Conservation (phyloP, 2,888 invertebrate species). For the Timandra comae region DNA sequence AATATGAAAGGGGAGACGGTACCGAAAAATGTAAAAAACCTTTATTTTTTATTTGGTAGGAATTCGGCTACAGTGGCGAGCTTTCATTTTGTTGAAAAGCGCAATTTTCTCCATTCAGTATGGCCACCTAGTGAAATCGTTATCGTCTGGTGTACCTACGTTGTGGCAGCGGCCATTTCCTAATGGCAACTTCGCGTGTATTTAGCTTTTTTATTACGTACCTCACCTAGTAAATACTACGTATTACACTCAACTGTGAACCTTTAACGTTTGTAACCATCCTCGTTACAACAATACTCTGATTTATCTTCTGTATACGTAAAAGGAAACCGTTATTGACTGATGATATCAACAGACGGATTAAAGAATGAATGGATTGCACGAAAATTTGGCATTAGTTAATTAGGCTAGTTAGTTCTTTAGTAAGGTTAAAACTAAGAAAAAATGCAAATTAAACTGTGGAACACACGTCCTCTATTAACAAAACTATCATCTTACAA, state of each 20-base stretch:
- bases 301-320: slow-evolving; percentile 20
- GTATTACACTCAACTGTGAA: slow-evolving; percentile 29
- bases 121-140: slow-evolving; percentile 66
- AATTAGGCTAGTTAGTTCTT: too few species aligned
- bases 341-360: too few species aligned
- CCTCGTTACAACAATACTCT: slow-evolving; percentile 11
- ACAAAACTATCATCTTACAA: too few species aligned
- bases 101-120: slow-evolving; percentile 70
- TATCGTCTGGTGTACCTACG: slow-evolving; percentile 49
- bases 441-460: too few species aligned
- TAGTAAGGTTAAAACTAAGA: too few species aligned
- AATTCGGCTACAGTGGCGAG: slow-evolving; percentile 54
- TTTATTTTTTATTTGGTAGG: slow-evolving; percentile 52
- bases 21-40: slow-evolving; percentile 38
- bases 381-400: too few species aligned
- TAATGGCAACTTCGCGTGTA: slow-evolving; percentile 72
- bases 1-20: slow-evolving; percentile 39
- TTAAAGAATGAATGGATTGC: too few species aligned
- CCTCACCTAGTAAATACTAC: slow-evolving; percentile 32
- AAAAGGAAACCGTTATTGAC: too few species aligned
- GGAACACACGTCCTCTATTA: too few species aligned
- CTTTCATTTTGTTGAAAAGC: slow-evolving; percentile 71
- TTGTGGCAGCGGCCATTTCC: slow-evolving; percentile 63
- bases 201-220: slow-evolving; percentile 55
- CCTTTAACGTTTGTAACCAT: slow-evolving; percentile 23